Percentiles rank a stretch among this genome's conserved stretches.
Conservation (phyloP, 2,888 invertebrate genomes). For the Heteromurus nitidus region DNA sequence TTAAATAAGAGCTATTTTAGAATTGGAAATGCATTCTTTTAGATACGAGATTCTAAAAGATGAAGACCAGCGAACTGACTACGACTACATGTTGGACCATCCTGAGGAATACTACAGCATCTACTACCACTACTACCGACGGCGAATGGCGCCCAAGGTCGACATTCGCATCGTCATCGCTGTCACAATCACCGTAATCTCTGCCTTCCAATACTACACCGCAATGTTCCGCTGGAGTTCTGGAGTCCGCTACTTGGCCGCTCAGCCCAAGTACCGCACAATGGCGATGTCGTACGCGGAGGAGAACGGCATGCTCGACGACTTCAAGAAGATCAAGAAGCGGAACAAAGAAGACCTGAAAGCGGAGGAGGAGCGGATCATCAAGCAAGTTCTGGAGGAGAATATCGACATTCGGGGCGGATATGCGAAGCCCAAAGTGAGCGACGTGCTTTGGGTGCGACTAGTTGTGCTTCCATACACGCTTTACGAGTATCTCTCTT, state of each 20-base stretch:
- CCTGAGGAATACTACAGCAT: conserved; percentile 94
- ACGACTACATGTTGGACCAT: conserved; percentile 96
- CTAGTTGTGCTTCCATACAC: conserved; percentile 87
- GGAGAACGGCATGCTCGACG: conserved; percentile 79
- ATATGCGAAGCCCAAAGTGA: conserved; percentile 88
- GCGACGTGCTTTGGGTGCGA: conserved; percentile 89
- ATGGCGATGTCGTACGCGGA: conserved; percentile 82
- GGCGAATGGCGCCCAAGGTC: conserved; percentile 91
- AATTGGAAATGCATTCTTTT: neutral
- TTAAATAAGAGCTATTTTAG: neutral
- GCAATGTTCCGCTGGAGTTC: conserved; percentile 81
- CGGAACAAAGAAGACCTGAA: conserved; percentile 80
- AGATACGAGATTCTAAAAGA: conserved; percentile 89
- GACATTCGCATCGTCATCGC: conserved; percentile 91
- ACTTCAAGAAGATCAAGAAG: conserved; percentile 76
- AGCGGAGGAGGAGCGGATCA: conserved; percentile 87
- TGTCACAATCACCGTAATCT: conserved; percentile 89
- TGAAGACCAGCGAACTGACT: conserved; percentile 91
- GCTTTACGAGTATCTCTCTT: conserved; percentile 82
- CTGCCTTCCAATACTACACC: conserved; percentile 88
- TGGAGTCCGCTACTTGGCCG: conserved; percentile 90
- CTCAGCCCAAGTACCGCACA: conserved; percentile 90
- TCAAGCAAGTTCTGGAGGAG: conserved; percentile 89
- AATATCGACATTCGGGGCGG: conserved; percentile 96
- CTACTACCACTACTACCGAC: conserved; percentile 92